These are phyloP conservation scores for Limnephilus marmoratus DNA, from an alignment of 2,888 invertebrate species.

Conservation along the genomic window DNA sequence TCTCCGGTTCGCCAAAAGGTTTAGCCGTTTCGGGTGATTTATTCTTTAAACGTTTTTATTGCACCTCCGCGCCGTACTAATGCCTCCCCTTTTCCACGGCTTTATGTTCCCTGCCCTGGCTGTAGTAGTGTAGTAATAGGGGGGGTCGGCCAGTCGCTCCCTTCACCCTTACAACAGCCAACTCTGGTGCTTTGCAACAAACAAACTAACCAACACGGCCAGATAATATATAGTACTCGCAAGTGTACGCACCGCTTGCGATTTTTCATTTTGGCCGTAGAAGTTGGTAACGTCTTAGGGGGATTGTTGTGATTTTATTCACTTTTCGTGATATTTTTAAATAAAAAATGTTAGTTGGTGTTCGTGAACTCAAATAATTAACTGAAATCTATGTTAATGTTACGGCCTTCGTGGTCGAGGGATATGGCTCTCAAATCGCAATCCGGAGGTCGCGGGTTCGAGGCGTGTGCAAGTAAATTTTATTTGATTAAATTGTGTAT, in stretches of 20 bases:
- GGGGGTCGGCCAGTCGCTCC: neutral
- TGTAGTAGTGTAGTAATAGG: neutral
- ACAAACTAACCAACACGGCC: neutral
- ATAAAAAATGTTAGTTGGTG: too few relatives aligned
- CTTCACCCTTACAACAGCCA: neutral
- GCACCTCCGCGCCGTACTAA: slow-evolving; percentile 62
- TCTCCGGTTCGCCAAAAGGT: slow-evolving; percentile 63
- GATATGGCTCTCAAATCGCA: too few relatives aligned
- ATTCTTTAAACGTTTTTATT: slow-evolving; percentile 66
- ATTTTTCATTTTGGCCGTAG: neutral
- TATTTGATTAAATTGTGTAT: too few relatives aligned
- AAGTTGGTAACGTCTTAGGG: neutral
- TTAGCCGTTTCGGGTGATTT: slow-evolving; percentile 65
- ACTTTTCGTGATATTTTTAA: neutral
- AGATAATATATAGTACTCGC: neutral
- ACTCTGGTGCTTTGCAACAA: neutral
- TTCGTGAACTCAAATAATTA: too few relatives aligned
- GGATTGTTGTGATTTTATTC: neutral
- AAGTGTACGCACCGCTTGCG: neutral
- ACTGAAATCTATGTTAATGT: too few relatives aligned
- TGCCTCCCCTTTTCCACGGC: slow-evolving; percentile 56
- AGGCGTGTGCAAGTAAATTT: too few relatives aligned
- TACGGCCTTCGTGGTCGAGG: too few relatives aligned
- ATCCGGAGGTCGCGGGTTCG: too few relatives aligned
- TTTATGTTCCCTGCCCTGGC: slow-evolving; percentile 47